phyloP scores from a whole-genome alignment of 2,888 invertebrate genomes.

The Phoenoteleia sp. region DNA sequence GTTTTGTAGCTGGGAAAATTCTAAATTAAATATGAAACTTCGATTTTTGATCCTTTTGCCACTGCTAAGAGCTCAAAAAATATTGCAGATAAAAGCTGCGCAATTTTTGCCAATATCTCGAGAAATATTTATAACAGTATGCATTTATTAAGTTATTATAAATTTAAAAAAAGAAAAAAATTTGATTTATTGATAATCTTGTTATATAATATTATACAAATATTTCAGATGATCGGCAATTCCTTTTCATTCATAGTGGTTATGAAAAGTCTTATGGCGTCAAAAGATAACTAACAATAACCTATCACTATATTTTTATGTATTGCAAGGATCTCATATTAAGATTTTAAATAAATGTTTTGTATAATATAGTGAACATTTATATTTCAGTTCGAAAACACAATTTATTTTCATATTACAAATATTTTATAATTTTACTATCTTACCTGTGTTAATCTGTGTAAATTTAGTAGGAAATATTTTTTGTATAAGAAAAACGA shows the following conservation, averaged over 20 bases:
- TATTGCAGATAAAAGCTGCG: slow-evolving; percentile 39
- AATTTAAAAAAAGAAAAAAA: too few species aligned
- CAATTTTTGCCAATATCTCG: slow-evolving; percentile 31
- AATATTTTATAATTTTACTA: too few species aligned
- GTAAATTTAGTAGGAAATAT: too few species aligned
- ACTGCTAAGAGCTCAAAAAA: slow-evolving; percentile 22
- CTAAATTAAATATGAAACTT: slow-evolving; percentile 13
- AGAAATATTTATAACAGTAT: slow-evolving; percentile 40
- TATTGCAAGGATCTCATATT: too few species aligned
- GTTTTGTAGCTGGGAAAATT: slow-evolving; percentile 27
- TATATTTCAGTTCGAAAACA: too few species aligned
- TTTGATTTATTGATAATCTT: too few species aligned
- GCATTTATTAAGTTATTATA: not conserved
- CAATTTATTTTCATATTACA: not conserved
- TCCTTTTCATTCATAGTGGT: slow-evolving; percentile 46
- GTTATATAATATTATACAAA: too few species aligned
- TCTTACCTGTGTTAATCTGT: too few species aligned
- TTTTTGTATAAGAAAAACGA: not conserved
- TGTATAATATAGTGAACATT: too few species aligned
- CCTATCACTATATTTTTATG: too few species aligned
- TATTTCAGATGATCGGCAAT: slow-evolving; percentile 39
- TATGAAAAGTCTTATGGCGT: slow-evolving; percentile 4
- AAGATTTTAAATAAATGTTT: too few species aligned
- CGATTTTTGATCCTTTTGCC: slow-evolving; percentile 28
- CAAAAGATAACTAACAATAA: slow-evolving; percentile 5